Conservation (phyloP, 2,113 vertebrate genomes). For the Kryptolebias marmoratus region DNA sequence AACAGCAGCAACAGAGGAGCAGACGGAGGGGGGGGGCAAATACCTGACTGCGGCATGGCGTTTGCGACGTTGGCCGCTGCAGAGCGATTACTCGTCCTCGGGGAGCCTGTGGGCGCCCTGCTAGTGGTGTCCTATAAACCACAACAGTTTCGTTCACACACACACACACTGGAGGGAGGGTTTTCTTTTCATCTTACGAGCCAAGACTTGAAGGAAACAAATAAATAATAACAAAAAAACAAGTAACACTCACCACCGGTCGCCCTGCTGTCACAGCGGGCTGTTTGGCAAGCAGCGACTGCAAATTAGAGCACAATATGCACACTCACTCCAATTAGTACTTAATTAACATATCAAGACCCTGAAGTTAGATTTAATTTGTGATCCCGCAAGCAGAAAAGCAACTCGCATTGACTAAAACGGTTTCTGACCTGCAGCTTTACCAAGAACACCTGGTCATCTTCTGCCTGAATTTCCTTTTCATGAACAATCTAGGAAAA, state of each 20-base stretch:
- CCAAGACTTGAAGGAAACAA: slow-evolving; percentile 2
- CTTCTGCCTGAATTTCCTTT: slow-evolving; percentile 97
- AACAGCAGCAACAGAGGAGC: neutral
- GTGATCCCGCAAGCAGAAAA: slow-evolving; percentile 11
- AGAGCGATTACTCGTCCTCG: slow-evolving; percentile 91
- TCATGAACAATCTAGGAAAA: slow-evolving; percentile 94
- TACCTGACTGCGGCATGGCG: slow-evolving; percentile 91
- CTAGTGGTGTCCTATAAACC: slow-evolving; percentile 86
- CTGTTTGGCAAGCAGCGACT: slow-evolving; percentile 95
- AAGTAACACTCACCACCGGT: slow-evolving; percentile 88
- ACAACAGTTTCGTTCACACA: slow-evolving; percentile 22
- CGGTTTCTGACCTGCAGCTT: slow-evolving; percentile 90
- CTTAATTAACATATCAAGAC: slow-evolving; percentile 39
- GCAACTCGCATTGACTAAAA: slow-evolving; percentile 3
- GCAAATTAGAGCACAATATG: slow-evolving; percentile 68
- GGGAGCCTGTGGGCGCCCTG: slow-evolving; percentile 91
- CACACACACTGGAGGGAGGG: neutral
- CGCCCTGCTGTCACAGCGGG: slow-evolving; percentile 91
- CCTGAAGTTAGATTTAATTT: slow-evolving; percentile 29
- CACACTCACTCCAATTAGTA: slow-evolving; percentile 42
- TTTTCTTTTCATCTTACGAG: slow-evolving; percentile 9
- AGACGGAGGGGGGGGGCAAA: slow-evolving; percentile 23
- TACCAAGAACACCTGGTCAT: slow-evolving; percentile 97
- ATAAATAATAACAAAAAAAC: neutral
- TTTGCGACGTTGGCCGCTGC: slow-evolving; percentile 91